These are phyloP conservation scores for Bombus difficillimus DNA, from an alignment of 1,140 invertebrate genomes.

Conservation along the genomic window DNA sequence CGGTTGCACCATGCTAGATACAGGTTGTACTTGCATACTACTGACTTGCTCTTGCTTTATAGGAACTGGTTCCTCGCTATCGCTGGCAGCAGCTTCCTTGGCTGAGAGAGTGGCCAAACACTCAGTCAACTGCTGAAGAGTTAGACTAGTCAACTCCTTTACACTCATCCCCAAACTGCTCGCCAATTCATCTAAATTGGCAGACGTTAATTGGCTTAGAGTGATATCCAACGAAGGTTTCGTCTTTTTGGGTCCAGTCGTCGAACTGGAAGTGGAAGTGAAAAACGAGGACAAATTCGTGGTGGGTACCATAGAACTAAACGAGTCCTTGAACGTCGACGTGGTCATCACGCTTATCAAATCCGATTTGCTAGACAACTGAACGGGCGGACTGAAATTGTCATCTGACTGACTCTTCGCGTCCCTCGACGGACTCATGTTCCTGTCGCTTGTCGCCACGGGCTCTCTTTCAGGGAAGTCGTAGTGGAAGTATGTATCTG, in stretches of 20 bases:
- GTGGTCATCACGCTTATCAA: conserved; percentile 58
- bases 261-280: conserved; percentile 59
- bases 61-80: conserved; percentile 21
- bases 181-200: conserved; percentile 91
- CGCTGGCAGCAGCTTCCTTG: conserved; percentile 51
- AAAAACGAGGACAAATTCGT: conserved; percentile 74
- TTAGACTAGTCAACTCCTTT: conserved; percentile 91
- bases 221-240: conserved; percentile 86
- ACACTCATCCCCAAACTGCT: conserved; percentile 89
- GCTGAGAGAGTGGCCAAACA: conserved; percentile 85
- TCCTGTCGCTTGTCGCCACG: conserved; percentile 59
- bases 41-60: conserved; percentile 45
- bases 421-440: conserved; percentile 67
- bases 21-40: not conserved
- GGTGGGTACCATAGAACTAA: conserved; percentile 73
- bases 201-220: conserved; percentile 90
- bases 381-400: conserved; percentile 77
- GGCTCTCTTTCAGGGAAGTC: conserved; percentile 85
- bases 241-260: conserved; percentile 63
- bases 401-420: conserved; percentile 74
- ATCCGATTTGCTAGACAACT: conserved; percentile 69
- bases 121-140: conserved; percentile 91
- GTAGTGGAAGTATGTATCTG: conserved; percentile 84
- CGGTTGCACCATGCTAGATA: not conserved
- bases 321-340: conserved; percentile 78